Percentiles rank a stretch among this genome's conserved stretches.
Evolutionary conservation across 2,113 vertebrate species (phyloP).

Genomic region (Irena cyanogastra): DNA sequence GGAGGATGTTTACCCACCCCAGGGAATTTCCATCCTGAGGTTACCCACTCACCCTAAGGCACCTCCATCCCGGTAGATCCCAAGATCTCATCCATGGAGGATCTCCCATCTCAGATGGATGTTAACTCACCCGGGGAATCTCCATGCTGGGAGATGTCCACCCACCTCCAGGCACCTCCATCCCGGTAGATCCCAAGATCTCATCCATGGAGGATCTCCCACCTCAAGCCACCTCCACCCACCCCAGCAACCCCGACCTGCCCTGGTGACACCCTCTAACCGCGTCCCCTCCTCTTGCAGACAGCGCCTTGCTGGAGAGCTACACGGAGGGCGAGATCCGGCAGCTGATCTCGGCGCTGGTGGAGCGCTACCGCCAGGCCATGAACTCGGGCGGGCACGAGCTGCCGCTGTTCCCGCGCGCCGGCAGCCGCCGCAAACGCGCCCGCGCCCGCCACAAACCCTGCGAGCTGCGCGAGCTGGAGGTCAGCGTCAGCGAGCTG

Average conservation of each 20-base stretch:
- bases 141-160: neutral
- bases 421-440: constrained; percentile 79
- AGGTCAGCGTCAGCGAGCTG: constrained; percentile 89
- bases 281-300: constrained; percentile 48
- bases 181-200: accelerated
- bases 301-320: constrained; percentile 87
- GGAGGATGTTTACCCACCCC: accelerated
- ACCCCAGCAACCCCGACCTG: accelerated
- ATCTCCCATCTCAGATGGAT: too few species aligned
- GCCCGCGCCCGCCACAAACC: constrained; percentile 76
- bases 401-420: constrained; percentile 44
- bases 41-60: accelerated
- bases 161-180: neutral
- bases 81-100: too few species aligned
- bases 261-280: accelerated
- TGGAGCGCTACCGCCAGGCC: constrained; percentile 75
- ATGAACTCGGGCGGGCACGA: constrained; percentile 61
- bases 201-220: accelerated
- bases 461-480: constrained; percentile 77
- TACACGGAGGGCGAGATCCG: constrained; percentile 89
- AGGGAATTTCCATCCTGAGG: too few species aligned
- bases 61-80: neutral
- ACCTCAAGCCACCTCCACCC: neutral
- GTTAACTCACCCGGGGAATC: accelerated
- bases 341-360: constrained; percentile 78